A percentile compares a stretch with the other conserved stretches of the same genome.
These are phyloP conservation scores for Metellina segmentata DNA, from an alignment of 2,888 invertebrate genomes.

Conservation along the genomic window DNA sequence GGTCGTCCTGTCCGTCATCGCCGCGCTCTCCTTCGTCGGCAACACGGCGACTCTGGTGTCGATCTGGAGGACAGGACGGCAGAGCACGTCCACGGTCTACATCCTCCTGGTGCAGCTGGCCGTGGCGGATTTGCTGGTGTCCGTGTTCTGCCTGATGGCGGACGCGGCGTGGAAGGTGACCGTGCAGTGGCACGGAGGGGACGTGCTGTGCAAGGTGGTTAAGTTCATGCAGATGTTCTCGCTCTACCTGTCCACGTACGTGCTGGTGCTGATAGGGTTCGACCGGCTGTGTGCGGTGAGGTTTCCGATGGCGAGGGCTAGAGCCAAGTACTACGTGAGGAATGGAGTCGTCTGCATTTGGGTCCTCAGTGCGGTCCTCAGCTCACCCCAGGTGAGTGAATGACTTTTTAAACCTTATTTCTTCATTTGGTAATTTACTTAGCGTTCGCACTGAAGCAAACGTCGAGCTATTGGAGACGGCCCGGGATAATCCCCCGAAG, in stretches of 20 bases:
- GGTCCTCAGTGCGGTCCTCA: constrained; percentile 87
- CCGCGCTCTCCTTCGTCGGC: constrained; percentile 87
- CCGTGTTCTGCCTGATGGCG: constrained; percentile 89
- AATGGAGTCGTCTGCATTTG: constrained; percentile 87
- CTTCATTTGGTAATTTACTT: no score
- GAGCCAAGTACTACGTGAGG: constrained; percentile 86
- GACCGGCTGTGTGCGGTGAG: constrained; percentile 90
- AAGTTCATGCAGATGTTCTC: constrained; percentile 92
- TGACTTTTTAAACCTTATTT: no score
- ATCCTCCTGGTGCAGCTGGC: constrained; percentile 91
- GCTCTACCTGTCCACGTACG: no score
- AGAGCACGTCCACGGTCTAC: constrained; percentile 83
- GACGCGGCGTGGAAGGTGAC: constrained; percentile 90
- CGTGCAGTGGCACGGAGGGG: constrained; percentile 91
- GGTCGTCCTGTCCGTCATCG: constrained; percentile 86
- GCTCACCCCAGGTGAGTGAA: constrained; percentile 91
- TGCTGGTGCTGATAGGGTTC: constrained; percentile 90
- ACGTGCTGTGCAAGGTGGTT: constrained; percentile 88
- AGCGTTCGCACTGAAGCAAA: no score
- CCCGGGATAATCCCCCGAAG: no score
- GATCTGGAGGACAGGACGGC: constrained; percentile 85
- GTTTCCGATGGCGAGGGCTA: constrained; percentile 88
- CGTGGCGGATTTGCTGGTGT: constrained; percentile 90
- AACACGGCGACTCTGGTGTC: constrained; percentile 90
- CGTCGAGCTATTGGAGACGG: no score